A percentile compares a stretch with the other conserved stretches of the same genome.
Conservation (phyloP, 2,113 vertebrate genomes). For the pig (Sus scrofa) region T2T-Sscrofa CM000828.6:31352501-31353000, state of each 20-base stretch:
- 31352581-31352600: slow-evolving; percentile 1
- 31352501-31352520: too few species aligned
- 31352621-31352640: neutral
- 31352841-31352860: neutral
- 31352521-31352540: too few species aligned
- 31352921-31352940: neutral
- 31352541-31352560: too few species aligned
- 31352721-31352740: neutral
- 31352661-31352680: neutral
- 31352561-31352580: neutral
- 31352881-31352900: neutral
- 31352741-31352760: neutral
- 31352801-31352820: slow-evolving; percentile 1
- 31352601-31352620: neutral
- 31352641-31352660: neutral
- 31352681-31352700: neutral
- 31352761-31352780: neutral
- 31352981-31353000: neutral
- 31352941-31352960: neutral
- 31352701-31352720: neutral
- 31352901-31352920: neutral
- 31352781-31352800: neutral
- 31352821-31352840: slow-evolving; percentile 6
- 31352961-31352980: neutral
- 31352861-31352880: neutral